Conservation (phyloP, 2,888 invertebrate species). For the Agapetus fuscipes region DNA sequence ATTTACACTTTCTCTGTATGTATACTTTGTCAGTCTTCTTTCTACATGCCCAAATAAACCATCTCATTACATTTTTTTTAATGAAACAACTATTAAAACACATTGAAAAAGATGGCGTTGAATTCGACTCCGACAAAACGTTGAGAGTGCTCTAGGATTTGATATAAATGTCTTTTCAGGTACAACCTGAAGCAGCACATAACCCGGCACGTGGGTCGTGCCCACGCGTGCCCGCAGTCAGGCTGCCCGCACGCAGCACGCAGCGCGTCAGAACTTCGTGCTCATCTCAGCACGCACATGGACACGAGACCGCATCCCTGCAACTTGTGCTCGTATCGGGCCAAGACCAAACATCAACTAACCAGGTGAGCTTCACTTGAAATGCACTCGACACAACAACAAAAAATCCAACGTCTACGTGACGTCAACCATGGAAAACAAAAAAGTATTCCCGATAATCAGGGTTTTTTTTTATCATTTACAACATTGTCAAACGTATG, state of each 20-base stretch:
- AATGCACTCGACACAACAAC: conserved; percentile 10
- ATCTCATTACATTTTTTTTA: too few species aligned
- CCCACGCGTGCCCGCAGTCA: conserved; percentile 43
- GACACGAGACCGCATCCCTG: conserved; percentile 39
- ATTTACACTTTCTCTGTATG: too few species aligned
- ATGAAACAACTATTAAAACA: too few species aligned
- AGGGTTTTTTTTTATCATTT: too few species aligned
- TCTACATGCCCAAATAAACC: too few species aligned
- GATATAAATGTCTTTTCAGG: conserved; percentile 34
- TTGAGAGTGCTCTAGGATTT: too few species aligned
- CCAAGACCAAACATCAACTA: conserved; percentile 42
- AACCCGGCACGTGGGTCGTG: conserved; percentile 45
- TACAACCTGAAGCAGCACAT: conserved; percentile 50
- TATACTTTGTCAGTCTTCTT: too few species aligned
- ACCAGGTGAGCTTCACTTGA: conserved; percentile 39
- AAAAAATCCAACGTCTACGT: conserved; percentile 13
- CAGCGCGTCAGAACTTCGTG: conserved; percentile 43
- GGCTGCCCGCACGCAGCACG: conserved; percentile 49
- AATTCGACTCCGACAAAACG: too few species aligned
- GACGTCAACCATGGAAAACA: too few species aligned
- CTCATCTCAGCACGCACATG: conserved; percentile 47
- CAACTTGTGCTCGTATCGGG: conserved; percentile 40
- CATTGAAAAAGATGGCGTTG: too few species aligned
- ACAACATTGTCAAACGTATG: too few species aligned
- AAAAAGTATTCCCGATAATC: too few species aligned